These are phyloP conservation scores for Siphamia tubifer DNA, from an alignment of 2,113 vertebrate genomes.

Conservation along the genomic window DNA sequence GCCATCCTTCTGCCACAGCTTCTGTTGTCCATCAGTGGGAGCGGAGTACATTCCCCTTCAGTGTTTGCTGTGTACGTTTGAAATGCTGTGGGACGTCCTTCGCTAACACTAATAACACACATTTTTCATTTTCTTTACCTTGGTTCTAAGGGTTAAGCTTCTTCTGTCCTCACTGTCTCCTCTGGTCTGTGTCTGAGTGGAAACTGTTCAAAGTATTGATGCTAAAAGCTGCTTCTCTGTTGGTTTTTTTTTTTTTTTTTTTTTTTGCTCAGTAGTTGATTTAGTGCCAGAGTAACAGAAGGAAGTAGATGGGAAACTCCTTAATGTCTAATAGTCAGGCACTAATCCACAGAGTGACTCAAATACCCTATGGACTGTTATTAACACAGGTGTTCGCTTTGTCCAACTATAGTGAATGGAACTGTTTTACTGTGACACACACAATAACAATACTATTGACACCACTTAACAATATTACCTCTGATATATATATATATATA, in stretches of 20 bases:
- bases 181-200: background rate
- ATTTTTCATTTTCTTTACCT: background rate
- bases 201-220: background rate
- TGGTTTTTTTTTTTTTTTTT: background rate
- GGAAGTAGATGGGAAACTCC: background rate
- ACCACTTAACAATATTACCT: too few relatives aligned
- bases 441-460: too few relatives aligned
- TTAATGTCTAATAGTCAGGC: slow-evolving; percentile 2
- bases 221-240: background rate
- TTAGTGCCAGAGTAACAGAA: background rate
- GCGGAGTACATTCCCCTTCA: slow-evolving; percentile 22
- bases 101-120: background rate
- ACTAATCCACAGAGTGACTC: background rate
- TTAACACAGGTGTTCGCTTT: background rate
- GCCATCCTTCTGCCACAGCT: slow-evolving; percentile 63
- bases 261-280: background rate
- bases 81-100: background rate
- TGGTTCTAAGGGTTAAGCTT: background rate
- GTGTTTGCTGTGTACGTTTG: background rate
- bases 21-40: slow-evolving; percentile 62
- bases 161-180: background rate
- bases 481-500: too few relatives aligned
- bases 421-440: background rate
- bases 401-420: background rate
- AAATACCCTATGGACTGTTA: background rate